A percentile compares a stretch with the other conserved stretches of the same genome.
These are phyloP conservation scores for Pteromalus puparum DNA, from an alignment of 1,140 invertebrate species.

Conservation along the genomic window DNA sequence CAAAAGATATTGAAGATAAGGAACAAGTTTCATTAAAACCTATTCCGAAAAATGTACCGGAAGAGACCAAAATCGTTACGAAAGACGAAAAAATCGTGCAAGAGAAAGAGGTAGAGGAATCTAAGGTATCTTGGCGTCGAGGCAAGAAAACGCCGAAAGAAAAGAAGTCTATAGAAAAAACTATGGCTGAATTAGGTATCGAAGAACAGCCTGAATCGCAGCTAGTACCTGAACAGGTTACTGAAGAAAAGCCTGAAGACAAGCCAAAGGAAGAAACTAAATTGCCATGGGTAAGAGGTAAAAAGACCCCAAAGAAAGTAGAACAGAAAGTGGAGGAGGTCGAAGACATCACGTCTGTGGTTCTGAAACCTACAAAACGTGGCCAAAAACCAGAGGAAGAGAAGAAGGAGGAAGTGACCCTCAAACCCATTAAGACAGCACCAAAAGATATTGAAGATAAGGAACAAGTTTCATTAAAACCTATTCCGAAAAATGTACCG, in stretches of 20 bases:
- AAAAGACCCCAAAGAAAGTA: constrained; percentile 39
- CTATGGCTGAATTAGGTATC: no score
- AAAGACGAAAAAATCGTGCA: no score
- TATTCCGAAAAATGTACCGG: no score
- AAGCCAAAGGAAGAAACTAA: constrained; percentile 12
- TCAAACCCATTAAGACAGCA: constrained; percentile 68
- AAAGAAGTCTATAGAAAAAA: no score
- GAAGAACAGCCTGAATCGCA: no score
- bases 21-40: no score
- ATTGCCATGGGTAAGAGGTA: constrained; percentile 45
- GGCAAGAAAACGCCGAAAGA: no score
- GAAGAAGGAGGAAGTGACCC: constrained; percentile 57
- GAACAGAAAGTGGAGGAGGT: constrained; percentile 59
- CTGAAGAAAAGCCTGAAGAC: constrained; percentile 1
- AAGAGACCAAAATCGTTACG: no score
- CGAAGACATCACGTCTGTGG: constrained; percentile 37
- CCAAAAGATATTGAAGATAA: constrained; percentile 56
- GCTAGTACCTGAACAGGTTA: neutral
- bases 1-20: no score
- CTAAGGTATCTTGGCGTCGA: no score
- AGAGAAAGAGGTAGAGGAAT: no score
- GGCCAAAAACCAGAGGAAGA: constrained; percentile 53
- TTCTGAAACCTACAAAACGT: neutral
- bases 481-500: constrained; percentile 57
- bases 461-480: constrained; percentile 66